A percentile compares a stretch with the other conserved stretches of the same genome.
These are phyloP conservation scores for Oreochromis spilurus DNA, from an alignment of 2,113 vertebrate species.

Conservation along the genomic window DNA sequence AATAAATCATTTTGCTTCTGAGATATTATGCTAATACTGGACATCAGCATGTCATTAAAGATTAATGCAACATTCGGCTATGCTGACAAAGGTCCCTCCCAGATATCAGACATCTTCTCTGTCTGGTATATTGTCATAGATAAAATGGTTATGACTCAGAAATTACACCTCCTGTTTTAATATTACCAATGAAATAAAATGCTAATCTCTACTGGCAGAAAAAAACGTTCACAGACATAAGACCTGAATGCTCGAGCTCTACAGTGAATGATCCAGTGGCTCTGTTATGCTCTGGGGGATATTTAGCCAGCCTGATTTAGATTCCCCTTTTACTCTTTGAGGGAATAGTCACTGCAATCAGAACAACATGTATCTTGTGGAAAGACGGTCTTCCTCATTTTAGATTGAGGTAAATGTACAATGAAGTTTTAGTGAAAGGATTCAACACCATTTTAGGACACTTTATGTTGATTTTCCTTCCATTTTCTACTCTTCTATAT, in stretches of 20 bases:
- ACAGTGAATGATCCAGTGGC: background rate
- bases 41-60: slow-evolving; percentile 22
- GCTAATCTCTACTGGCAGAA: background rate
- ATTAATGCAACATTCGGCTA: slow-evolving; percentile 6
- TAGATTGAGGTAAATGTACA: background rate
- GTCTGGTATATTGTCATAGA: background rate
- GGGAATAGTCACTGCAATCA: background rate
- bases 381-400: background rate
- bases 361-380: background rate
- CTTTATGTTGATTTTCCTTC: background rate
- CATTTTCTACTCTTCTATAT: background rate
- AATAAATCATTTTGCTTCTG: slow-evolving; percentile 35
- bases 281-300: background rate
- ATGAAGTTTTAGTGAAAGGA: background rate
- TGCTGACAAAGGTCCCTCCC: background rate
- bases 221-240: background rate
- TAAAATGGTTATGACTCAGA: background rate
- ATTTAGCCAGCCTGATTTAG: background rate
- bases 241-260: background rate
- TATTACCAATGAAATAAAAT: background rate
- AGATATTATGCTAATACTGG: slow-evolving; percentile 44
- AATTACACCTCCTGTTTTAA: background rate
- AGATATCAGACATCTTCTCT: slow-evolving; percentile 6
- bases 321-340: background rate
- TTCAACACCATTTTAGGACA: background rate